These are phyloP conservation scores for Amphipyra berbera DNA, from an alignment of 2,888 invertebrate species.

Conservation along the genomic window DNA sequence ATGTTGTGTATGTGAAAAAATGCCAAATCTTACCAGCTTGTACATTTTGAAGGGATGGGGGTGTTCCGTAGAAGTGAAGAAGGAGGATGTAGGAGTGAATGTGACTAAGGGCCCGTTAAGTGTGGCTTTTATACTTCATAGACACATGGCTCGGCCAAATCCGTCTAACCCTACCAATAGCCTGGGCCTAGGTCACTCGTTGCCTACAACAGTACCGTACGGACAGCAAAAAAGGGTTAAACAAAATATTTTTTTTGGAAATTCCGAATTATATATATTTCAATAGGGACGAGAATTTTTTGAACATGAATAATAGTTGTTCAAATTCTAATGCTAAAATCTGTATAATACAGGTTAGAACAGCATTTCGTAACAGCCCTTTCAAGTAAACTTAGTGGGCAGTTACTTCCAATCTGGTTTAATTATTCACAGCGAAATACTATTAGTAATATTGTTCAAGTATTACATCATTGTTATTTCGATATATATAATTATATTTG, in stretches of 20 bases:
- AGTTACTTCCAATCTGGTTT: slow-evolving; percentile 46
- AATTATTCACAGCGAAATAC: slow-evolving; percentile 43
- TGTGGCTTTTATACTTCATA: slow-evolving; percentile 83
- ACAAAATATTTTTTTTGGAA: background rate
- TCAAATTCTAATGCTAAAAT: slow-evolving; percentile 2
- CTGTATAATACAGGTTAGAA: slow-evolving; percentile 12
- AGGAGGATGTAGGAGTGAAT: slow-evolving; percentile 81
- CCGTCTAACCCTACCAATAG: slow-evolving; percentile 83
- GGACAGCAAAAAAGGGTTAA: slow-evolving; percentile 66
- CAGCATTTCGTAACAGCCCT: slow-evolving; percentile 43
- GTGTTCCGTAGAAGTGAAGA: slow-evolving; percentile 72
- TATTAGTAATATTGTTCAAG: slow-evolving; percentile 61
- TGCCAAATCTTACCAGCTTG: slow-evolving; percentile 88
- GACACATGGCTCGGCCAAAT: slow-evolving; percentile 82
- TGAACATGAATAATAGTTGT: slow-evolving; percentile 9
- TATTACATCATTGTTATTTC: slow-evolving; percentile 68
- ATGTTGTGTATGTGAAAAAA: slow-evolving; percentile 12
- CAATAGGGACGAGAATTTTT: background rate
- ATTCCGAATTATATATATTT: background rate
- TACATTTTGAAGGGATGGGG: slow-evolving; percentile 87
- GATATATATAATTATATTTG: slow-evolving; percentile 35
- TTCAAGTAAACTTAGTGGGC: slow-evolving; percentile 41
- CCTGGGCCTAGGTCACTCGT: slow-evolving; percentile 83
- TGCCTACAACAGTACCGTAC: slow-evolving; percentile 72
- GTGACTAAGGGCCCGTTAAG: slow-evolving; percentile 74